These are phyloP conservation scores for Camponotus fellah DNA, from an alignment of 2,888 invertebrate species.

Conservation along the genomic window DNA sequence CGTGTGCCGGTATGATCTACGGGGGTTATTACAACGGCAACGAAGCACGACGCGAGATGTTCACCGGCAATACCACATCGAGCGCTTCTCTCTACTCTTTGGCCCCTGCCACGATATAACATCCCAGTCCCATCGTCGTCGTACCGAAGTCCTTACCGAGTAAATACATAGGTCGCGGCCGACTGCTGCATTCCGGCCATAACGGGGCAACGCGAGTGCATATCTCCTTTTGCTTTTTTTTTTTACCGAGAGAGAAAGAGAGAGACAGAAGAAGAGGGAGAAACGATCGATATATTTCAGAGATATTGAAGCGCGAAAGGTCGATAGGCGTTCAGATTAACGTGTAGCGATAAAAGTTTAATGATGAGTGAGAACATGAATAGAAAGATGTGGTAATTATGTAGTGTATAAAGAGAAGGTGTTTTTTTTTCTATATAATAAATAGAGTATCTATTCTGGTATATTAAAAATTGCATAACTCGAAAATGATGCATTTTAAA, in stretches of 20 bases:
- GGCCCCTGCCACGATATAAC: slow-evolving; percentile 78
- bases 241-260: not conserved
- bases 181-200: slow-evolving; percentile 54
- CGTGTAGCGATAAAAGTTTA: not conserved
- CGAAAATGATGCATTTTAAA: too few relatives aligned
- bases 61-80: slow-evolving; percentile 70
- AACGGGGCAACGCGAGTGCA: slow-evolving; percentile 38
- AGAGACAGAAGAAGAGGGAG: not conserved
- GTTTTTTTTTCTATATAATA: not conserved
- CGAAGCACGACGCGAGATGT: slow-evolving; percentile 77
- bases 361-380: not conserved
- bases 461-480: too few relatives aligned
- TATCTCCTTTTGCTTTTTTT: slow-evolving; percentile 27
- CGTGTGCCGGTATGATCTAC: slow-evolving; percentile 79
- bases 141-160: slow-evolving; percentile 61
- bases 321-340: slow-evolving; percentile 12
- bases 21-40: slow-evolving; percentile 82
- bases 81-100: slow-evolving; percentile 72
- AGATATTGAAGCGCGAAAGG: slow-evolving; percentile 2
- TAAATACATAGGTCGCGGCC: slow-evolving; percentile 60
- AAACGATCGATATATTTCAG: slow-evolving; percentile 1
- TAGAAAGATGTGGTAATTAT: not conserved
- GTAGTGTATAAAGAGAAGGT: not conserved
- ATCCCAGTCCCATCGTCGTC: slow-evolving; percentile 61
- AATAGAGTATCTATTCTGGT: too few relatives aligned